These are phyloP conservation scores for Argyrosomus japonicus DNA, from an alignment of 2,113 vertebrate genomes.

Conservation along the genomic window DNA sequence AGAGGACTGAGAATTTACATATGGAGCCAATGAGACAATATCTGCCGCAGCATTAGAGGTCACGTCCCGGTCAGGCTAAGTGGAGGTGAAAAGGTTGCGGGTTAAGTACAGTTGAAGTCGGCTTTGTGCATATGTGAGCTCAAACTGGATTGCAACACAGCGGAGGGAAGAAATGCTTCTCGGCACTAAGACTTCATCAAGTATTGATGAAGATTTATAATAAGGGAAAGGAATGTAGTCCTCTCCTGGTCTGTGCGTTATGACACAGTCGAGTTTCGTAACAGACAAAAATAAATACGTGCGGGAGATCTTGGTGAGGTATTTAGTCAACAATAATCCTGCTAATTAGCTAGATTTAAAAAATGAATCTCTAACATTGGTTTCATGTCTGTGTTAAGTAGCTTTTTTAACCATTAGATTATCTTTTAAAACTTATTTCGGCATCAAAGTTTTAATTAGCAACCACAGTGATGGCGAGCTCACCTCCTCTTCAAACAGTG, in stretches of 20 bases:
- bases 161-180: not conserved
- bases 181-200: not conserved
- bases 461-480: not conserved
- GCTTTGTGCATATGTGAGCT: not conserved
- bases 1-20: conserved; percentile 55
- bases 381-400: not conserved
- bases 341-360: not conserved
- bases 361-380: not conserved
- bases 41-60: conserved; percentile 59
- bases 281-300: not conserved
- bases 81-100: conserved; percentile 48
- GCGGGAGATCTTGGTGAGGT: not conserved
- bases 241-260: not conserved
- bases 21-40: conserved; percentile 55
- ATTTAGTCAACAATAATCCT: not conserved
- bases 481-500: not conserved
- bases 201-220: not conserved
- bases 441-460: not conserved
- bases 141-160: not conserved
- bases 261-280: not conserved
- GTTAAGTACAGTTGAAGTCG: conserved; percentile 25
- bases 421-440: not conserved
- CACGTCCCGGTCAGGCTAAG: conserved; percentile 43
- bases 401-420: not conserved
- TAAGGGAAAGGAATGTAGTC: not conserved